Percentiles rank a stretch among this genome's conserved stretches.
These are phyloP conservation scores for Butorides virescens DNA, from an alignment of 2,113 vertebrate genomes.

Conservation along the genomic window DNA sequence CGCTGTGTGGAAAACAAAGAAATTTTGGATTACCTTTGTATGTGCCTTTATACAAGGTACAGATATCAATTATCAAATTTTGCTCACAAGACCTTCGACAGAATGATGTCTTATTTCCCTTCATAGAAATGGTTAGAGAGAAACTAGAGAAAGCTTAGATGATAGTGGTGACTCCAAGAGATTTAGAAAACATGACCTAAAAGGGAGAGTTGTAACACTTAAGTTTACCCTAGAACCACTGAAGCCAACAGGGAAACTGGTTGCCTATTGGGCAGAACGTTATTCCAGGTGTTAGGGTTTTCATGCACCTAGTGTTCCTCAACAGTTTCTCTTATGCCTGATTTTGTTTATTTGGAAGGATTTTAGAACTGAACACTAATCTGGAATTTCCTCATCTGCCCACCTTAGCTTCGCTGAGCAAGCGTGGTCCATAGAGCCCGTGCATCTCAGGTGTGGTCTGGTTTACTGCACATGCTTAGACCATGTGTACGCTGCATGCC, in stretches of 20 bases:
- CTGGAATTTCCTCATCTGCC: not conserved
- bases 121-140: not conserved
- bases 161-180: not conserved
- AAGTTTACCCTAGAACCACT: not conserved
- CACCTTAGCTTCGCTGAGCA: not conserved
- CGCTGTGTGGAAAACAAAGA: not conserved
- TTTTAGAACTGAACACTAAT: not conserved
- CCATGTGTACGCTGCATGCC: not conserved
- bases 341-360: not conserved
- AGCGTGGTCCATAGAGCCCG: fast-evolving
- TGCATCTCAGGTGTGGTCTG: not conserved
- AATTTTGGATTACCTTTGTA: fast-evolving
- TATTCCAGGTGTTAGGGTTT: not conserved
- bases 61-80: not conserved
- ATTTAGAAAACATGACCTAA: not conserved
- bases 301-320: not conserved
- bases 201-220: not conserved
- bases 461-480: not conserved
- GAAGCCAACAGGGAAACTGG: not conserved
- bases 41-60: not conserved
- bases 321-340: not conserved
- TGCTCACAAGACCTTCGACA: not conserved
- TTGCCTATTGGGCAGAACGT: not conserved
- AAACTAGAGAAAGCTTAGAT: not conserved
- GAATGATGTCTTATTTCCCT: not conserved